phyloP scores from a whole-genome alignment of 64 coral and sea anemone genomes.

The Dendrophyllia cribrosa region DNA sequence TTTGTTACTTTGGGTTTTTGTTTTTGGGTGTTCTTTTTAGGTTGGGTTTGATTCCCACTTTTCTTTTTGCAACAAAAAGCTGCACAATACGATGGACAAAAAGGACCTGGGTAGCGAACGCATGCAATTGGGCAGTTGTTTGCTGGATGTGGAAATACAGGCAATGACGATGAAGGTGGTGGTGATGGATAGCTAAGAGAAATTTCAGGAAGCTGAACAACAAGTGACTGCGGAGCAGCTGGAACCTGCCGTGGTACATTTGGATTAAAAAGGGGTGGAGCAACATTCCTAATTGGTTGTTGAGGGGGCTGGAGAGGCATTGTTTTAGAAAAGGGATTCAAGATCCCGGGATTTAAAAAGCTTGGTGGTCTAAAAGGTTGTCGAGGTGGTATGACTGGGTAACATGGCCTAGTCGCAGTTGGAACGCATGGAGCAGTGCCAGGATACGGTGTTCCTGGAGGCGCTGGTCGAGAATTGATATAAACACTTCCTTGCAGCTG shows the following conservation, averaged over 20 bases:
- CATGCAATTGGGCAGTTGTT: constrained; percentile 20
- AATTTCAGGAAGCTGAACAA: constrained; percentile 46
- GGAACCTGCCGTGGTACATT: background rate
- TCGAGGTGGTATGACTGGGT: background rate
- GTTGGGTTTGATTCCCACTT: background rate
- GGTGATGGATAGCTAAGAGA: background rate
- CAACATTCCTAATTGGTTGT: background rate
- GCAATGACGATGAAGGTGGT: background rate
- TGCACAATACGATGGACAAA: constrained; percentile 26
- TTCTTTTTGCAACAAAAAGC: constrained; percentile 32
- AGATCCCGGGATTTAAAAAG: background rate
- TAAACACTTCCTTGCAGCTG: constrained; percentile 26
- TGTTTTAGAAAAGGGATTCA: background rate
- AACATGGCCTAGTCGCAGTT: constrained; percentile 9
- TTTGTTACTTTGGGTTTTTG: background rate
- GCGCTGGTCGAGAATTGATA: background rate
- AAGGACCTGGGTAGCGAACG: background rate
- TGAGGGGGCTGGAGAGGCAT: background rate
- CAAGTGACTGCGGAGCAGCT: constrained; percentile 8
- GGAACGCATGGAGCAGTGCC: background rate
- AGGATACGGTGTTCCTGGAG: background rate
- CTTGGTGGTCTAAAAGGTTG: background rate
- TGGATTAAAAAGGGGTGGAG: background rate
- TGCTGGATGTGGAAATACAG: background rate
- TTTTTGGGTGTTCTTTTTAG: background rate